These are phyloP conservation scores for Coregonus clupeaformis DNA, from an alignment of 2,113 vertebrate species.

Conservation along the genomic window DNA sequence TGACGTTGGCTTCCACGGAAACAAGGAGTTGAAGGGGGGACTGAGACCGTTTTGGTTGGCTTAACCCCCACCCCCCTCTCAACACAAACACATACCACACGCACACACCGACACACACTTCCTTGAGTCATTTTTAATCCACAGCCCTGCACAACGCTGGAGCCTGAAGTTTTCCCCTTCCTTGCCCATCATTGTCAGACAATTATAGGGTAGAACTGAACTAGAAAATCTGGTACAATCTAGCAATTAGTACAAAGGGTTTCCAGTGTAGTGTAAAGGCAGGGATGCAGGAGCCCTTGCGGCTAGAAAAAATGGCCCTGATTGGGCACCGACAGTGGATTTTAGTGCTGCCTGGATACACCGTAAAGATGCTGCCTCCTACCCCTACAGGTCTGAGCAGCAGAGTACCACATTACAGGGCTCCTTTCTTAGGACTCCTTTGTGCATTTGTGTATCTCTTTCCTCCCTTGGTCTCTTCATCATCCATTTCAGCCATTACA, in stretches of 20 bases:
- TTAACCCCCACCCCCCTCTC: constrained; percentile 48
- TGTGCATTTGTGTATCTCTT: constrained; percentile 21
- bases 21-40: constrained; percentile 52
- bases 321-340: constrained; percentile 91
- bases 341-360: constrained; percentile 96
- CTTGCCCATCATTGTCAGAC: constrained; percentile 90
- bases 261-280: constrained; percentile 88
- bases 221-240: constrained; percentile 99
- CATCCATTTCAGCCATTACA: constrained; percentile 90
- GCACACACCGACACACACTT: constrained; percentile 25
- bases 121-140: constrained; percentile 82
- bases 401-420: constrained; percentile 78
- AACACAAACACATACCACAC: constrained; percentile 5
- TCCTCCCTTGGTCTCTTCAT: constrained; percentile 62
- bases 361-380: constrained; percentile 88
- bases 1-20: constrained; percentile 62
- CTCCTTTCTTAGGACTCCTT: constrained; percentile 71
- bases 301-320: constrained; percentile 89
- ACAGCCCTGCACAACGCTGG: constrained; percentile 75
- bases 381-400: constrained; percentile 78
- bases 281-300: constrained; percentile 82
- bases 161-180: constrained; percentile 90
- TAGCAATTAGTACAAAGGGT: constrained; percentile 99
- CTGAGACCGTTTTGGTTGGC: constrained; percentile 35
- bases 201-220: constrained; percentile 99